Evolutionary conservation across 1,140 invertebrate genomes (phyloP).

Genomic region (Bicyclus anynana): DNA sequence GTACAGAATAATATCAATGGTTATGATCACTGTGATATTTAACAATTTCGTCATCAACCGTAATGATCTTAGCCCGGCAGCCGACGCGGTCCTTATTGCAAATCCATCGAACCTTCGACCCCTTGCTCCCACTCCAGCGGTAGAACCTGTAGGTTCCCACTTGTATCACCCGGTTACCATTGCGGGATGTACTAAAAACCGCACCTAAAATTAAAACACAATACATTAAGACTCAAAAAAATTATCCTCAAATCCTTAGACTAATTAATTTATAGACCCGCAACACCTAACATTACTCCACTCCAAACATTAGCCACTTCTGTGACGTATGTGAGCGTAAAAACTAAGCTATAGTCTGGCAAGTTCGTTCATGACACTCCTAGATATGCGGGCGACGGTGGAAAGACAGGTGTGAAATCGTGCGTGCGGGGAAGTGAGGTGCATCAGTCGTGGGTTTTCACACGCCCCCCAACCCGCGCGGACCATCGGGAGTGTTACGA

Average conservation of each 20-base stretch:
- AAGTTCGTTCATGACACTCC: no score
- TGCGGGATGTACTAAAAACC: slow-evolving; percentile 28
- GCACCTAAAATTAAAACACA: slow-evolving; percentile 11
- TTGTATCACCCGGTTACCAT: slow-evolving; percentile 42
- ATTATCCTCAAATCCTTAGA: neutral
- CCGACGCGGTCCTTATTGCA: slow-evolving; percentile 32
- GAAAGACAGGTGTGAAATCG: no score
- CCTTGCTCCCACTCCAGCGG: slow-evolving; percentile 30
- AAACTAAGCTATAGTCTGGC: no score
- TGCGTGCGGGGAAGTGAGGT: no score
- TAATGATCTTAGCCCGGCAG: slow-evolving; percentile 40
- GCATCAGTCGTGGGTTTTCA: no score
- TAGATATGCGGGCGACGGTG: no score
- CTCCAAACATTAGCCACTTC: no score
- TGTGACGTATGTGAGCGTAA: no score
- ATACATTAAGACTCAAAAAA: neutral
- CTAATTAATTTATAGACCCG: no score
- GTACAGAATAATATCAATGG: slow-evolving; percentile 19
- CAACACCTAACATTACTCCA: no score
- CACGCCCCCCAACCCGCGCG: no score
- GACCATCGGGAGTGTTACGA: no score
- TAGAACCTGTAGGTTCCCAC: slow-evolving; percentile 37
- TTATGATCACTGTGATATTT: slow-evolving; percentile 26
- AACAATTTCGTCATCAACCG: slow-evolving; percentile 31
- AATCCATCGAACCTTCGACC: slow-evolving; percentile 29